Evolutionary conservation across 2,888 invertebrate genomes (phyloP).

Genomic region (Eulithis prunata): DNA sequence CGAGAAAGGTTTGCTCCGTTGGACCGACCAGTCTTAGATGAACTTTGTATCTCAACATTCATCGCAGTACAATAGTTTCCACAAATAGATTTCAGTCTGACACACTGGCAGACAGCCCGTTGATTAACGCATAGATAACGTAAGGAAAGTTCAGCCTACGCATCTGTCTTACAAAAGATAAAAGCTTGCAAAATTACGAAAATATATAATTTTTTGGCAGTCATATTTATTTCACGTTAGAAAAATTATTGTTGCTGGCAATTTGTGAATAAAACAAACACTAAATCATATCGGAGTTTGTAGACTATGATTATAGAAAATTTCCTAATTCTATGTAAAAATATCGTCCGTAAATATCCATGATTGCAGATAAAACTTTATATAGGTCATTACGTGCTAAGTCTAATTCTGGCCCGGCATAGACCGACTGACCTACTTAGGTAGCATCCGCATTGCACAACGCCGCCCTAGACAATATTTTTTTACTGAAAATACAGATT

Average conservation of each 20-base stretch:
- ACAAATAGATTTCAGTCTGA: background rate
- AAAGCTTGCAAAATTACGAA: too few species aligned
- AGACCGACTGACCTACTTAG: conserved; percentile 27
- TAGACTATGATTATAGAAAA: too few species aligned
- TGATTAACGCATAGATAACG: background rate
- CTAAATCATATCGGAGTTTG: too few species aligned
- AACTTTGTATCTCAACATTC: too few species aligned
- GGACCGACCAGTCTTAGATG: too few species aligned
- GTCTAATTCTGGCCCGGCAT: conserved; percentile 30
- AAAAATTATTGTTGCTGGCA: too few species aligned
- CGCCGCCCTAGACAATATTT: background rate
- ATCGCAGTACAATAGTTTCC: too few species aligned
- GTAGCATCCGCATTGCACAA: conserved; percentile 26
- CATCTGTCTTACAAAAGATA: background rate
- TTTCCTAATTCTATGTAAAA: background rate
- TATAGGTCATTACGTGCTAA: conserved; percentile 24
- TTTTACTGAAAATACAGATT: too few species aligned
- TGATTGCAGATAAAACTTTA: background rate
- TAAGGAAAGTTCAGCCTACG: background rate
- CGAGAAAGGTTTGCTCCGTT: too few species aligned
- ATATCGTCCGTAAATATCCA: background rate
- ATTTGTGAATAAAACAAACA: too few species aligned
- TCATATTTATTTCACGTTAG: too few species aligned
- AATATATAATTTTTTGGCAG: too few species aligned
- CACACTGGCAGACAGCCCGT: background rate